These are phyloP conservation scores for Callithrix jacchus DNA, from an alignment of 2,113 vertebrate species.

Conservation along the genomic window DNA sequence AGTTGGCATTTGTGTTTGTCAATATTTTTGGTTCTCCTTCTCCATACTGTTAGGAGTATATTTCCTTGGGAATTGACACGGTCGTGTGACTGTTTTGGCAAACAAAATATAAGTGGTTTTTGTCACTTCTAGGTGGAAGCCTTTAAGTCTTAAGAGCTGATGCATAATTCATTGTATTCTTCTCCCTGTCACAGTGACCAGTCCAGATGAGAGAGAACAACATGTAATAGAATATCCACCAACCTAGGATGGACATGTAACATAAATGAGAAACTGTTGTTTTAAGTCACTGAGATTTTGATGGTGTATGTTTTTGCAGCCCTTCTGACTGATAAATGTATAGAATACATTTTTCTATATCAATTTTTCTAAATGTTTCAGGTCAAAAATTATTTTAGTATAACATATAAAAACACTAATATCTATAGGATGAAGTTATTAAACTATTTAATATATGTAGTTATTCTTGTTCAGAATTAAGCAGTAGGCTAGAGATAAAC, in stretches of 20 bases:
- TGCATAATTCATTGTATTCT: neutral
- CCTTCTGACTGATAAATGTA: neutral
- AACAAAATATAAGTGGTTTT: conserved; percentile 30
- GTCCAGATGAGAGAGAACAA: neutral
- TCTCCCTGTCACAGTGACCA: conserved; percentile 3
- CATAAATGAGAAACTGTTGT: conserved; percentile 36
- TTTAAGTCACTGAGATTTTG: neutral
- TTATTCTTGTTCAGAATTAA: conserved; percentile 49
- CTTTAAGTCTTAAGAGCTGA: conserved; percentile 18
- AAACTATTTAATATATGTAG: conserved; percentile 50
- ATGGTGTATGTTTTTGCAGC: neutral
- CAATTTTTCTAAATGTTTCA: conserved; percentile 53
- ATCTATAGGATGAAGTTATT: conserved; percentile 18
- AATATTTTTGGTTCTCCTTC: conserved; percentile 32
- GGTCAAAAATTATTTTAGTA: conserved; percentile 30
- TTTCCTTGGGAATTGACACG: neutral
- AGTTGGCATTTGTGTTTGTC: conserved; percentile 35
- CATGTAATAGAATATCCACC: conserved; percentile 8
- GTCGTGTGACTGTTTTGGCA: conserved; percentile 29
- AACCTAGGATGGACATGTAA: neutral
- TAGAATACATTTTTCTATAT: conserved; percentile 41
- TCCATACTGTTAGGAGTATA: conserved; percentile 4
- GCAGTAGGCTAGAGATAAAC: neutral
- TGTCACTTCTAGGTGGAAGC: neutral
- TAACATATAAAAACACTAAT: conserved; percentile 11